Base-by-base conservation (phyloP, 2,888 invertebrate genomes). In the Ophion costatus region DNA sequence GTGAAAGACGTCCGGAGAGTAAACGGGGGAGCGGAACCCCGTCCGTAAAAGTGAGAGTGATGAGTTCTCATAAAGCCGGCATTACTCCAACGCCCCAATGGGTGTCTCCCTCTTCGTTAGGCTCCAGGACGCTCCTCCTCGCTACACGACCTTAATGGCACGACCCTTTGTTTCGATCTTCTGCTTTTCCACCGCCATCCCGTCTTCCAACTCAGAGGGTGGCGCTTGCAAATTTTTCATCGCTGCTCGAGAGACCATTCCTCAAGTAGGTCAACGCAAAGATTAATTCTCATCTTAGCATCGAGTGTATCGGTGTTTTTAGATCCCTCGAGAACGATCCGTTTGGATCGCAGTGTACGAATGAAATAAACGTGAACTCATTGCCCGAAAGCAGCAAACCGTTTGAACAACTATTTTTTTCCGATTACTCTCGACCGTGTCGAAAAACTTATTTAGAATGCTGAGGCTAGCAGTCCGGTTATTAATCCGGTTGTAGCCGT, bases 21-120 rank as follows among this genome's bases (percentile, higher is more conserved):
- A 70, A 66, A 64, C 17, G 22, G 51, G 61, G 70, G 81, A 73
- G 66, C 63, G 33, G 2, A 59, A 22, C 59, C 20, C 57, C 69
- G 45, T 66, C 59, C 45, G 67, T 61, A 63, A 85, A 83, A 82
- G 87, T 78, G 84, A 86, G 86, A 87, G 83, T 84, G 84, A 87
- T 87, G 84, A 84, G 77, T 82, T 80, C 84, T 78, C 87, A 79
- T 87, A 84, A 86, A 87, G 77, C 70, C 57, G 75, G 86, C 75
- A 87, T 87, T 83, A 87, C 86, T 82, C 86, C 71, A 61, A 71
- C 66, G 71, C 80, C 76, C 51, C 29, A 22, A 33, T 38, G 56
- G 71, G 64, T 71, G 61, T 70, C 79, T 64, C 57, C 80, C 63
- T 59, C 73, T 57, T 20, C 22, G 61, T 74, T 24, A 33, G 6